phyloP scores from a whole-genome alignment of 2,113 vertebrate genomes.

The Lepisosteus osseus region DNA sequence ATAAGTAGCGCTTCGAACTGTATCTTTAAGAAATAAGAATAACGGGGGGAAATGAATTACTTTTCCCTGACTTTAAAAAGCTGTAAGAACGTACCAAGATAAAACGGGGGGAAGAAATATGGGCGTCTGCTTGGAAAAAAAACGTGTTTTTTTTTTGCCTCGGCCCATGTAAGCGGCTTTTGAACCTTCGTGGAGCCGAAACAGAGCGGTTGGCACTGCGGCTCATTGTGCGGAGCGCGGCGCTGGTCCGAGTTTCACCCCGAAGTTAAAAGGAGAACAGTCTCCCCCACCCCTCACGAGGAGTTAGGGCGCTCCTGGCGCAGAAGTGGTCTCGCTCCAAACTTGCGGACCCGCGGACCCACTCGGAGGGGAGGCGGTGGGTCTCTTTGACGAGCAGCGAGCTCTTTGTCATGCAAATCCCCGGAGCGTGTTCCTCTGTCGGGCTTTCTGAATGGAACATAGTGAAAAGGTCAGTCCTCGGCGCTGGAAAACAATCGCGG shows the following conservation, averaged over 20 bases:
- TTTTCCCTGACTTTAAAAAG: no score
- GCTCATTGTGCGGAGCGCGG: no score
- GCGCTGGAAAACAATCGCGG: neutral
- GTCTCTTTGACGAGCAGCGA: neutral
- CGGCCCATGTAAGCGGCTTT: neutral
- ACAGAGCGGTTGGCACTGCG: no score
- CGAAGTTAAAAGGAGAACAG: no score
- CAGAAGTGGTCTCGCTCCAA: neutral
- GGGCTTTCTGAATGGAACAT: neutral
- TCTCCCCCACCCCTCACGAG: neutral
- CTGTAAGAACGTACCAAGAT: no score
- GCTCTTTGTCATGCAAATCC: slow-evolving; percentile 1
- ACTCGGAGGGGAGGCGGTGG: neutral
- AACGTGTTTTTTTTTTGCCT: no score
- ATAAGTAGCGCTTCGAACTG: neutral
- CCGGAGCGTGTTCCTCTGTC: neutral
- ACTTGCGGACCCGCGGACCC: neutral
- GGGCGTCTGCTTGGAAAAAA: no score
- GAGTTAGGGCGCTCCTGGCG: neutral
- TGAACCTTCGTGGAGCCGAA: no score
- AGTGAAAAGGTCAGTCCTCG: neutral
- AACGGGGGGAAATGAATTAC: no score
- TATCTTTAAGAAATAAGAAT: neutral
- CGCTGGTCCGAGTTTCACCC: no score
- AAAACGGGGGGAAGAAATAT: no score